phyloP scores from a whole-genome alignment of 2,113 vertebrate species.

The Oxyura jamaicensis region DNA sequence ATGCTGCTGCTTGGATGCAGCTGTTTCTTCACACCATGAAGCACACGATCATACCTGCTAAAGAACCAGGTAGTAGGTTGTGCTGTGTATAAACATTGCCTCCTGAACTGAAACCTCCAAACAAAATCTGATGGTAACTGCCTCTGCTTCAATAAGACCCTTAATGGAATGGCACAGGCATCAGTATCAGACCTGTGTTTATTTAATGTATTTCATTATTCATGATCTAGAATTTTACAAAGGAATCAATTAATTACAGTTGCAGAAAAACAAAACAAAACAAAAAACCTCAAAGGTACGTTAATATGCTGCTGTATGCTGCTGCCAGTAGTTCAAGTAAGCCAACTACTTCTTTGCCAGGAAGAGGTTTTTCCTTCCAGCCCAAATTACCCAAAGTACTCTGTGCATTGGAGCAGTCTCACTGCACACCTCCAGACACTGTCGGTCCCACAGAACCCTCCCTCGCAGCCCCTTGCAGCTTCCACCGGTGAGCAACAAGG shows the following conservation, averaged over 20 bases:
- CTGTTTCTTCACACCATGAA: background rate
- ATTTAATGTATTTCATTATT: constrained; percentile 52
- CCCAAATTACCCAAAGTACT: background rate
- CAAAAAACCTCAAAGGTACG: background rate
- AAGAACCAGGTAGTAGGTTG: background rate
- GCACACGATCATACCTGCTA: background rate
- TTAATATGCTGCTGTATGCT: background rate
- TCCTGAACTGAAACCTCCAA: background rate
- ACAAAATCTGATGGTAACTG: background rate
- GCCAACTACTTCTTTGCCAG: constrained; percentile 7
- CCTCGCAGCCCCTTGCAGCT: background rate
- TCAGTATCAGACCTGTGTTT: background rate
- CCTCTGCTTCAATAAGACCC: background rate
- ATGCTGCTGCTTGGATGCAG: background rate
- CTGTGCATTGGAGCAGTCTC: background rate
- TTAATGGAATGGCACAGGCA: background rate
- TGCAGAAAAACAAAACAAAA: background rate
- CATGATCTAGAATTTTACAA: constrained; percentile 34
- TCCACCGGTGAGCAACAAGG: background rate
- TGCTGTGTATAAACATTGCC: background rate
- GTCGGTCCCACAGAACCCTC: background rate
- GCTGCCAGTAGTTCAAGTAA: constrained; percentile 16
- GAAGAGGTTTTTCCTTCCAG: background rate
- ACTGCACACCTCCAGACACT: background rate
- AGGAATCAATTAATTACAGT: constrained; percentile 22